phyloP scores from a whole-genome alignment of 2,888 invertebrate species.

The Tenthredo amoena region DNA sequence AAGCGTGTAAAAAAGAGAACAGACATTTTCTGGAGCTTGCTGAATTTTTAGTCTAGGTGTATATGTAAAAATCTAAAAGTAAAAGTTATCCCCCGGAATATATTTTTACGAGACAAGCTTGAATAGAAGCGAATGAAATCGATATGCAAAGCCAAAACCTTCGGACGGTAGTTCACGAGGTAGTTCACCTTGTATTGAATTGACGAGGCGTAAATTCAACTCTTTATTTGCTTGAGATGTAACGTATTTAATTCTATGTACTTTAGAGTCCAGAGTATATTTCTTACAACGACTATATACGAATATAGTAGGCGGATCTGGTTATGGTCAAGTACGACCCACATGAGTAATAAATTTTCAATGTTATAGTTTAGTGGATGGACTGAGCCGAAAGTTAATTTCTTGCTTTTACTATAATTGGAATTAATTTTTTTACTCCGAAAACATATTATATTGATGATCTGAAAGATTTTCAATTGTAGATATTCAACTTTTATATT shows the following conservation, averaged over 20 bases:
- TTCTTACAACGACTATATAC: neutral
- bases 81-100: neutral
- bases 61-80: conserved; percentile 15
- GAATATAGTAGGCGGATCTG: conserved; percentile 3
- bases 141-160: neutral
- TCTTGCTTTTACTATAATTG: neutral
- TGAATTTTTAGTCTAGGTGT: neutral
- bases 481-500: neutral
- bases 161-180: neutral
- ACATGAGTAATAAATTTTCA: conserved; percentile 22
- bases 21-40: neutral
- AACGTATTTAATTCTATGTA: neutral
- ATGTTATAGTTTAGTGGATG: neutral
- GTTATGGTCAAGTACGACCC: conserved; percentile 43
- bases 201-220: conserved; percentile 26
- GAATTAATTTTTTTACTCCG: neutral
- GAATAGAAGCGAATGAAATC: conserved; percentile 11
- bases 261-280: neutral
- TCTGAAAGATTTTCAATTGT: neutral
- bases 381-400: neutral
- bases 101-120: conserved; percentile 10
- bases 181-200: neutral
- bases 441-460: neutral
- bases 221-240: neutral
- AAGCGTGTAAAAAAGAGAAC: neutral